Percentiles rank a stretch among this genome's conserved stretches.
phyloP scores from a whole-genome alignment of 2,888 invertebrate genomes.

The Polydrusus cervinus region DNA sequence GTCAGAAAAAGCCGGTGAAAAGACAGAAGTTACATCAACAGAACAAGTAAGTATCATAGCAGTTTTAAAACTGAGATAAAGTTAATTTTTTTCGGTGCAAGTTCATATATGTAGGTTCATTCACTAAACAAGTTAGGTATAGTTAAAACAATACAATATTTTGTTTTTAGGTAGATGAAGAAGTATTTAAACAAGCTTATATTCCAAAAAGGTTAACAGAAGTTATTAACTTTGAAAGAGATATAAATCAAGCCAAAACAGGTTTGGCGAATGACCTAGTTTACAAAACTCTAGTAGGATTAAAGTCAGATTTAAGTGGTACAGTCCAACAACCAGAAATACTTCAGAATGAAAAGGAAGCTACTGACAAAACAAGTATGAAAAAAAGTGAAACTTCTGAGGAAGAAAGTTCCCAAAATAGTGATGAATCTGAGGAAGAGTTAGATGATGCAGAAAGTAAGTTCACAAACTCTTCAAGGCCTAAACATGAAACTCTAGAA shows the following conservation, averaged over 20 bases:
- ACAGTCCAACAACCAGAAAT: slow-evolving; percentile 80
- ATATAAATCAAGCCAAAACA: slow-evolving; percentile 85
- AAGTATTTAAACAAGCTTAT: slow-evolving; percentile 93
- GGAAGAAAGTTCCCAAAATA: slow-evolving; percentile 58
- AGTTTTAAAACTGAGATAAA: no score
- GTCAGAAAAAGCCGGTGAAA: slow-evolving; percentile 79
- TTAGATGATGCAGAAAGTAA: slow-evolving; percentile 70
- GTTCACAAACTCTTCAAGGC: slow-evolving; percentile 79
- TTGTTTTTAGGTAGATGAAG: slow-evolving; percentile 80
- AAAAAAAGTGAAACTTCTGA: slow-evolving; percentile 55
- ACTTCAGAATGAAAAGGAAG: slow-evolving; percentile 70
- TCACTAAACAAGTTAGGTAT: background rate
- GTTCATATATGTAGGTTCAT: background rate
- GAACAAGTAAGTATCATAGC: slow-evolving; percentile 73
- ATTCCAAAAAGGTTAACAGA: slow-evolving; percentile 95
- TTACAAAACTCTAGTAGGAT: slow-evolving; percentile 90
- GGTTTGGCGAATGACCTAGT: slow-evolving; percentile 83
- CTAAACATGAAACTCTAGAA: slow-evolving; percentile 86
- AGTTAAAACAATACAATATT: background rate
- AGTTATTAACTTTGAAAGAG: slow-evolving; percentile 90
- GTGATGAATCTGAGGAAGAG: slow-evolving; percentile 64
- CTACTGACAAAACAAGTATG: slow-evolving; percentile 63
- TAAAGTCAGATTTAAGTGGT: slow-evolving; percentile 86
- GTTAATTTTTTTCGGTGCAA: no score
- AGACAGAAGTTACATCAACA: slow-evolving; percentile 80